Base-by-base conservation (phyloP, 2,113 vertebrate genomes). In the Caloenas nicobarica region DNA sequence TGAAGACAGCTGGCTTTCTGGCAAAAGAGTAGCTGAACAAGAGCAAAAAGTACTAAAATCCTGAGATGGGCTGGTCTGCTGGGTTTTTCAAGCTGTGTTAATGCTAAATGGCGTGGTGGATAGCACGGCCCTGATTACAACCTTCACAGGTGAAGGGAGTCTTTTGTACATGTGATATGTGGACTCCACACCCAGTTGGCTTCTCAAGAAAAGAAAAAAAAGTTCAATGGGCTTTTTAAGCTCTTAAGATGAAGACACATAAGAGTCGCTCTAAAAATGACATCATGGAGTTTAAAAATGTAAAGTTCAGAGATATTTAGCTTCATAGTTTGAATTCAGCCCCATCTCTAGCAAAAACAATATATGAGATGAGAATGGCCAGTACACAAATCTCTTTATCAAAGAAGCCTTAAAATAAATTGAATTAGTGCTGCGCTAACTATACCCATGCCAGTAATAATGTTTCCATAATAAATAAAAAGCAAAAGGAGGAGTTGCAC, bases 1-100 rank as follows among this genome's bases (percentile, higher is more conserved):
- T 86, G 76, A 71, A 68, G 88, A 61, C 91, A 96, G 56, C 83
- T 81, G 88, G 38, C n/a, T 83, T 90, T 88, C 88, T 94, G 93
- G 95, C 78, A 88, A 62, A 83, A 72, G 51, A 58, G 69, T 17
- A 74, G 74, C 58, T 91, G 71, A 93, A 72, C 51, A 33, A 23
- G 57, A 89, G 42, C 34, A 81, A 94, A 36, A 94, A 88, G 15
- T 11, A 65, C 53, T 40, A 28, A 81, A 74, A 81, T 3, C 65
- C 31, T 17, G 44, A 91, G 70, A 65, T 12, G n/a, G 70, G 70
- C n/a, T 58, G 61, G 8, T 81, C 72, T 90, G 48, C 56, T 91
- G 68, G 16, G 56, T 34, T 81, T 88, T 64, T 46, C 61, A 36
- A n/a, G 33, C 72, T 71, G 38, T 16, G 26, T 31, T 68, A 40